Conservation (phyloP, 2,888 invertebrate species). For the Thumatha senex region DNA sequence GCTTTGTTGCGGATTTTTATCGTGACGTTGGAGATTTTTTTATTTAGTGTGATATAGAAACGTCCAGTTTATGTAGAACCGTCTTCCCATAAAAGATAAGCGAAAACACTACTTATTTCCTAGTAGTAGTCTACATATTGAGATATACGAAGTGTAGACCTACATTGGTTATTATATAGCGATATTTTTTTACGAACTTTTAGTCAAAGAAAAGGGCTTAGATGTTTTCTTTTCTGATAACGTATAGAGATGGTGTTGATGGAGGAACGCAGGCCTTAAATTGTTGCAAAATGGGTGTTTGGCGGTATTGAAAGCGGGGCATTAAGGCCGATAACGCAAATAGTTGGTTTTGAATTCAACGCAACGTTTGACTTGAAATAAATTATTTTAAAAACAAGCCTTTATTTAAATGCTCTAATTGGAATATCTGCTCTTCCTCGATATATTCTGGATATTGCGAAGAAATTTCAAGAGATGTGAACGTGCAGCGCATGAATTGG, state of each 20-base stretch:
- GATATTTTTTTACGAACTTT: slow-evolving; percentile 47
- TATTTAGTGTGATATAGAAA: slow-evolving; percentile 52
- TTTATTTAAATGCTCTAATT: too few relatives aligned
- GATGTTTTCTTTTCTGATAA: slow-evolving; percentile 46
- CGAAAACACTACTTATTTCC: slow-evolving; percentile 14
- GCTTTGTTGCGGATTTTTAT: slow-evolving; percentile 65
- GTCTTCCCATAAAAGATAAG: not conserved
- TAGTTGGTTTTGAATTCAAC: not conserved
- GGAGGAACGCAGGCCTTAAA: slow-evolving; percentile 30
- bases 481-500: too few relatives aligned
- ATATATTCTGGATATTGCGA: too few relatives aligned
- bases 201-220: slow-evolving; percentile 50
- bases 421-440: too few relatives aligned
- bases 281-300: slow-evolving; percentile 31
- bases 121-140: slow-evolving; percentile 7
- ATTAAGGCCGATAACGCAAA: slow-evolving; percentile 4
- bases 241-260: slow-evolving; percentile 36
- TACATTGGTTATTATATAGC: slow-evolving; percentile 20
- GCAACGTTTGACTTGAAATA: not conserved
- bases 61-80: slow-evolving; percentile 24
- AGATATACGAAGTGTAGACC: slow-evolving; percentile 17
- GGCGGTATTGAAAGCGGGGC: slow-evolving; percentile 15
- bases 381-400: too few relatives aligned
- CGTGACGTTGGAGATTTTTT: slow-evolving; percentile 58
- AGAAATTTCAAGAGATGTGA: too few relatives aligned